phyloP scores from a whole-genome alignment of 2,797 vertebrate species.

The Bovichtus diacanthus region DNA sequence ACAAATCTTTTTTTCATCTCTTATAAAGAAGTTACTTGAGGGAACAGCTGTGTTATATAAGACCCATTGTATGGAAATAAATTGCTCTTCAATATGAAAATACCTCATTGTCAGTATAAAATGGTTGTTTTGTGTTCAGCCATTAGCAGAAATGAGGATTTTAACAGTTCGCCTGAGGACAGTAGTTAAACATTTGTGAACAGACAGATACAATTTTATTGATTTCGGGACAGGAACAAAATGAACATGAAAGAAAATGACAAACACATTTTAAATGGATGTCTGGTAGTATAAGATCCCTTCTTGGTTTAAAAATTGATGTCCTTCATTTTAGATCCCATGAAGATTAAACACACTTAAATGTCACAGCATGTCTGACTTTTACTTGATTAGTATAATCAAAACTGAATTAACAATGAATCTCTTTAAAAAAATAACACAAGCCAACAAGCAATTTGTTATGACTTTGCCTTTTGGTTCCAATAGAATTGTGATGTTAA shows the following conservation, averaged over 20 bases:
- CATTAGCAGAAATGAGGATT: background rate
- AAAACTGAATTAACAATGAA: constrained; percentile 9
- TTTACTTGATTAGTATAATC: background rate
- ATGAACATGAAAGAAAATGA: background rate
- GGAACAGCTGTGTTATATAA: background rate
- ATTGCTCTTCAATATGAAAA: background rate
- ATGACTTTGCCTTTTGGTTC: background rate
- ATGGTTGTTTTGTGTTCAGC: background rate
- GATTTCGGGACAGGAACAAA: background rate
- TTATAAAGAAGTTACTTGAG: background rate
- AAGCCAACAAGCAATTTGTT: background rate
- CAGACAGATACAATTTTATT: background rate
- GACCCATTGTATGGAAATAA: background rate
- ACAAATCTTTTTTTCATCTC: background rate
- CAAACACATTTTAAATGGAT: background rate
- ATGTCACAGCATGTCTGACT: background rate
- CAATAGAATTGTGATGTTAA: constrained; percentile 9
- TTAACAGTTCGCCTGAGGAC: background rate
- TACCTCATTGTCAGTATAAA: background rate
- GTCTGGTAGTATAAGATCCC: background rate
- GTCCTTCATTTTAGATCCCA: background rate
- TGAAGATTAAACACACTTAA: background rate
- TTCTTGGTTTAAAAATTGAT: background rate
- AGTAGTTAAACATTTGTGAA: background rate
- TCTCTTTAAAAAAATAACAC: constrained; percentile 1